These are phyloP conservation scores for Chrysina gloriosa DNA, from an alignment of 2,888 invertebrate species.

Conservation along the genomic window DNA sequence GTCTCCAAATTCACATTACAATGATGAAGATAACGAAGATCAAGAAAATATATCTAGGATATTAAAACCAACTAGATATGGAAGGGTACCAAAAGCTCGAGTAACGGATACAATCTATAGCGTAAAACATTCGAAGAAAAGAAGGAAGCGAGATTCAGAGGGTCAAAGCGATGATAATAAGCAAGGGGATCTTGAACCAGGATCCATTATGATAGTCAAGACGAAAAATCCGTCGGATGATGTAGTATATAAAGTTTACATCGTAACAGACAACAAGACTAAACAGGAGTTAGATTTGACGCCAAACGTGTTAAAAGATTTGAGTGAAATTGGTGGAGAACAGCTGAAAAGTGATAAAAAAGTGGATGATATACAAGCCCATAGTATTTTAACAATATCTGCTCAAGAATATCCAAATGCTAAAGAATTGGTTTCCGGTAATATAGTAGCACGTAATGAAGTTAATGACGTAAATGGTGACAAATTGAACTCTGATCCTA, in stretches of 20 bases:
- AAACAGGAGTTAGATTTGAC: slow-evolving; percentile 59
- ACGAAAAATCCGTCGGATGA: slow-evolving; percentile 61
- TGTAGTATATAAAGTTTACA: slow-evolving; percentile 66
- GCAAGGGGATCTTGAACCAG: slow-evolving; percentile 61
- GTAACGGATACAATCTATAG: slow-evolving; percentile 52
- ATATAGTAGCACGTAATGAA: background rate
- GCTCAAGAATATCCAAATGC: slow-evolving; percentile 23
- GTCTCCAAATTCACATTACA: background rate
- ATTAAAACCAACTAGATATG: slow-evolving; percentile 64
- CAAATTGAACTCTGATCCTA: background rate
- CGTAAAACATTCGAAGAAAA: slow-evolving; percentile 16
- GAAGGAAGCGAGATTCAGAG: slow-evolving; percentile 46
- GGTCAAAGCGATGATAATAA: slow-evolving; percentile 23
- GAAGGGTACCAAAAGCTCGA: slow-evolving; percentile 61
- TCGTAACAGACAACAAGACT: slow-evolving; percentile 64
- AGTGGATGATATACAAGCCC: background rate
- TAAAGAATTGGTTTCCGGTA: background rate
- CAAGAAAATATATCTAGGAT: slow-evolving; percentile 51
- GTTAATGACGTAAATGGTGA: background rate
- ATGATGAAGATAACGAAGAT: background rate
- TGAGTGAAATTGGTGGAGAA: slow-evolving; percentile 13
- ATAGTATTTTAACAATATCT: slow-evolving; percentile 41
- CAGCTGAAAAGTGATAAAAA: background rate
- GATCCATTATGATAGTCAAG: slow-evolving; percentile 67
- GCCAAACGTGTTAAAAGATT: slow-evolving; percentile 33